These are phyloP conservation scores for Bombylius major DNA, from an alignment of 2,888 invertebrate species.

Conservation along the genomic window DNA sequence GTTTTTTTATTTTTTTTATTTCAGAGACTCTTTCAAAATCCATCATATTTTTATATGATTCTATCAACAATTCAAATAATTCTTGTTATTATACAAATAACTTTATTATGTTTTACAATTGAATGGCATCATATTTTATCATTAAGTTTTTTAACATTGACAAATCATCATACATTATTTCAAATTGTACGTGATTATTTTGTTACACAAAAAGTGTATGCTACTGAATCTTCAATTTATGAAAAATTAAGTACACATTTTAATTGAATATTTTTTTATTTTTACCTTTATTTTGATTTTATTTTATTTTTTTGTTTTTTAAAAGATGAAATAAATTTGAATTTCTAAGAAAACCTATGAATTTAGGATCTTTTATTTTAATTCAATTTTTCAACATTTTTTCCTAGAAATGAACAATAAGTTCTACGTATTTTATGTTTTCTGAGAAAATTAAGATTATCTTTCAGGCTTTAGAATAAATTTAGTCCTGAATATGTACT, in stretches of 20 bases:
- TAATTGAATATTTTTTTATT: slow-evolving; percentile 8
- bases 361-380: too few species aligned
- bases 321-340: too few species aligned
- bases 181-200: slow-evolving; percentile 78
- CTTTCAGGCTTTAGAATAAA: too few species aligned
- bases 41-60: slow-evolving; percentile 60
- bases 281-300: too few species aligned
- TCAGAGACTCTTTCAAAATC: slow-evolving; percentile 79
- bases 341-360: too few species aligned
- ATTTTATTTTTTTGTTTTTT: too few species aligned
- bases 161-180: slow-evolving; percentile 85
- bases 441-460: too few species aligned
- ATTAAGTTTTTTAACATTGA: slow-evolving; percentile 70
- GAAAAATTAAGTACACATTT: slow-evolving; percentile 20
- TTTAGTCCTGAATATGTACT: too few species aligned
- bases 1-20: slow-evolving; percentile 27
- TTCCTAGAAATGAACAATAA: too few species aligned
- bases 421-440: too few species aligned
- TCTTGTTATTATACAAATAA: slow-evolving; percentile 63
- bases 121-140: slow-evolving; percentile 91
- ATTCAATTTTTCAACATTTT: too few species aligned
- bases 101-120: slow-evolving; percentile 61
- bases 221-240: slow-evolving; percentile 26
- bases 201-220: slow-evolving; percentile 69
- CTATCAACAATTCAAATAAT: slow-evolving; percentile 58